A percentile compares a stretch with the other conserved stretches of the same genome.
Conservation (phyloP, 2,113 vertebrate species). For the Oreotrochilus melanogaster region DNA sequence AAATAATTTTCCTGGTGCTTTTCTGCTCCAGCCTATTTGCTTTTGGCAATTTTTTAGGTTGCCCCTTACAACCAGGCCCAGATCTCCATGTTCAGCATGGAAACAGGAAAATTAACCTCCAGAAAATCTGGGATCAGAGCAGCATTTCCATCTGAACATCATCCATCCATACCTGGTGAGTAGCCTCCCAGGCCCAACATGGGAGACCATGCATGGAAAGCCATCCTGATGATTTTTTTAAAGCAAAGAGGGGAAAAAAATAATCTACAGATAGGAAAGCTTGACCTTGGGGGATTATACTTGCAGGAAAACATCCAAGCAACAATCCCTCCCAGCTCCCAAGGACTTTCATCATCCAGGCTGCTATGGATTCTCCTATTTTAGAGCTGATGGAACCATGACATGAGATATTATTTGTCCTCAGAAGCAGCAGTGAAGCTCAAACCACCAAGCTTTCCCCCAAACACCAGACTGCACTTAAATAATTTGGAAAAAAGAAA, state of each 20-base stretch:
- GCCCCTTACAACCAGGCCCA: not conserved
- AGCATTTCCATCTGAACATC: not conserved
- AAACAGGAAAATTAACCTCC: not conserved
- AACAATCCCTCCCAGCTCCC: not conserved
- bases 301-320: not conserved
- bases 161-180: not conserved
- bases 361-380: not conserved
- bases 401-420: not conserved
- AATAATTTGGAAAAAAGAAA: not conserved
- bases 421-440: not conserved
- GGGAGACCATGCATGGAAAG: not conserved
- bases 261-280: not conserved
- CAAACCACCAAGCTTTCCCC: not conserved
- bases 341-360: not conserved
- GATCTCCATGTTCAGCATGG: not conserved
- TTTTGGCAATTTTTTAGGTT: not conserved
- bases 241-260: not conserved
- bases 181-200: accelerated
- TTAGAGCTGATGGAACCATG: not conserved
- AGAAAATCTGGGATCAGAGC: not conserved
- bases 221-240: not conserved
- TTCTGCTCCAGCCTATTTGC: not conserved
- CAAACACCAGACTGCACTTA: not conserved
- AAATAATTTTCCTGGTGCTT: not conserved
- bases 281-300: not conserved